Evolutionary conservation across 2,888 invertebrate genomes (phyloP).

Genomic region (Campoplex nolae): DNA sequence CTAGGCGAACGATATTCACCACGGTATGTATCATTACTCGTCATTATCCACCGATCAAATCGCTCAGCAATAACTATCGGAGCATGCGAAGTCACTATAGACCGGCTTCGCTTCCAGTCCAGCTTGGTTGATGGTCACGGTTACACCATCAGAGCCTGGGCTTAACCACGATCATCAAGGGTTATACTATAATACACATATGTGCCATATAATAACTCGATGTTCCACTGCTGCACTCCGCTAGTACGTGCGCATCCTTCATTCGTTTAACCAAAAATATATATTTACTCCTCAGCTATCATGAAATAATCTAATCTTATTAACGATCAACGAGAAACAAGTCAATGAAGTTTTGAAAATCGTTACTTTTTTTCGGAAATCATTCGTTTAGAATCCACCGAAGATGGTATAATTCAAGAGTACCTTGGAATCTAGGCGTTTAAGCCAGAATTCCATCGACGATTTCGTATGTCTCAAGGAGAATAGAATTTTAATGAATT

Average conservation of each 20-base stretch:
- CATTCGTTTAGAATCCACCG: not conserved
- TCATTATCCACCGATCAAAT: constrained; percentile 83
- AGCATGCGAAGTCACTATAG: constrained; percentile 70
- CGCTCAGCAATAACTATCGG: constrained; percentile 82
- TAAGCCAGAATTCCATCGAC: too few species aligned
- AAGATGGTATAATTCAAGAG: not conserved
- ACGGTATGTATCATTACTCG: constrained; percentile 82
- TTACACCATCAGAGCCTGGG: constrained; percentile 66
- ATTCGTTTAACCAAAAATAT: constrained; percentile 25
- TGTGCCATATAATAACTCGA: constrained; percentile 35
- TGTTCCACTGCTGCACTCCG: constrained; percentile 30
- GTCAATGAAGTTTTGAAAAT: not conserved
- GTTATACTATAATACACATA: constrained; percentile 39
- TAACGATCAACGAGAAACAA: not conserved
- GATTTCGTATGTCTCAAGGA: too few species aligned
- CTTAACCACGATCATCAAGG: constrained; percentile 68
- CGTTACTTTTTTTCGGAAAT: not conserved
- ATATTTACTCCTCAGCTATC: not conserved
- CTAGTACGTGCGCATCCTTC: constrained; percentile 33
- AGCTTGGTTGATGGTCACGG: constrained; percentile 55
- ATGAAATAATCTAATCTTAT: constrained; percentile 13
- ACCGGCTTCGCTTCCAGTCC: constrained; percentile 44
- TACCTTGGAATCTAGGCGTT: not conserved
- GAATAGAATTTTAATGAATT: not conserved
- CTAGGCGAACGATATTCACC: constrained; percentile 73